phyloP scores from a whole-genome alignment of 1,140 invertebrate genomes.

The Drosophila leontia region DNA sequence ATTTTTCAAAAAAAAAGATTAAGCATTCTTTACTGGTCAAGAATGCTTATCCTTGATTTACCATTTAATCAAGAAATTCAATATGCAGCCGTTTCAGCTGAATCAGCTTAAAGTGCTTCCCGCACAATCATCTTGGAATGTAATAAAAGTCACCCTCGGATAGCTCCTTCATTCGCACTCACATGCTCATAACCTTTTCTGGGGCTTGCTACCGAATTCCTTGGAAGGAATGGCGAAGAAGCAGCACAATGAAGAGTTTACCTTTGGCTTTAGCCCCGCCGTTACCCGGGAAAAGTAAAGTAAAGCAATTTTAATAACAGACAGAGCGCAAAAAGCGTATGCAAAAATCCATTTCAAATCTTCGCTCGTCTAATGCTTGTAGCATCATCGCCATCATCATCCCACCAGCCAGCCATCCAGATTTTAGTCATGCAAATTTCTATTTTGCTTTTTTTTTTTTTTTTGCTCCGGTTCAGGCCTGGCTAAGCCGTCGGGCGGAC shows the following conservation, averaged over 20 bases:
- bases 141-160: slow-evolving; percentile 49
- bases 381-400: slow-evolving; percentile 24
- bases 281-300: slow-evolving; percentile 19
- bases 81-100: neutral
- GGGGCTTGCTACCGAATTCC: slow-evolving; percentile 5
- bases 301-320: slow-evolving; percentile 74
- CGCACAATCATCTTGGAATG: slow-evolving; percentile 25
- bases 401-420: slow-evolving; percentile 32
- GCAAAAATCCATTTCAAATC: slow-evolving; percentile 75
- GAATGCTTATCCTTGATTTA: slow-evolving; percentile 1
- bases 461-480: slow-evolving; percentile 15
- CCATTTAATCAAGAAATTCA: neutral
- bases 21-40: neutral
- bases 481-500: slow-evolving; percentile 28
- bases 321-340: slow-evolving; percentile 68
- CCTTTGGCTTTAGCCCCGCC: slow-evolving; percentile 25
- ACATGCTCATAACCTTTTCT: slow-evolving; percentile 32
- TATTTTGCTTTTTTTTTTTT: slow-evolving; percentile 19
- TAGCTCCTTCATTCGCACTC: slow-evolving; percentile 29
- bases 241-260: slow-evolving; percentile 42
- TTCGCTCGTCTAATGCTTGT: slow-evolving; percentile 62
- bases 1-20: neutral
- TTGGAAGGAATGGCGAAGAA: neutral
- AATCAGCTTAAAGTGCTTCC: slow-evolving; percentile 30
- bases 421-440: slow-evolving; percentile 69